A percentile compares a stretch with the other conserved stretches of the same genome.
Conservation (phyloP, 2,888 invertebrate species). For the Hemicrepidius hirtus region DNA sequence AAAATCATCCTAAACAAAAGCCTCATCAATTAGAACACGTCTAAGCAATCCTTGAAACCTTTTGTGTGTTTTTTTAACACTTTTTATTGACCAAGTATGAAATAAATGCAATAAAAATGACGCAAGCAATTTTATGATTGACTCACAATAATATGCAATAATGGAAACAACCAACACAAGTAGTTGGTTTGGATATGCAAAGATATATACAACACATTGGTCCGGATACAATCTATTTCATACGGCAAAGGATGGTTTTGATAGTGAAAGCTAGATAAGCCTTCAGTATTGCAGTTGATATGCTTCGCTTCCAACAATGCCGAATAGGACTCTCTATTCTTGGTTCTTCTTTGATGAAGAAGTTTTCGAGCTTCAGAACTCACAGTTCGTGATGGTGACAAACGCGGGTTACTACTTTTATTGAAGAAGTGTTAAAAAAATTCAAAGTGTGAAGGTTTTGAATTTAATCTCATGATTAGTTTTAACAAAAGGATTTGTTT, state of each 20-base stretch:
- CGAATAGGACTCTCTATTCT: conserved; percentile 62
- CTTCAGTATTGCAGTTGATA: conserved; percentile 69
- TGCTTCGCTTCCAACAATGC: conserved; percentile 72
- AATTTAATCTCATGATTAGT: conserved; percentile 6
- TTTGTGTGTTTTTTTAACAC: too few species aligned
- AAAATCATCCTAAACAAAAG: too few species aligned
- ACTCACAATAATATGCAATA: neutral
- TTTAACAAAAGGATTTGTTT: neutral
- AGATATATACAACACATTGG: conserved; percentile 41
- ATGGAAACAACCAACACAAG: too few species aligned
- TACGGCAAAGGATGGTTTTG: conserved; percentile 66
- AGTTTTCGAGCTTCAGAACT: conserved; percentile 9
- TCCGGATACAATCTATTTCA: conserved; percentile 62
- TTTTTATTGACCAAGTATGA: too few species aligned
- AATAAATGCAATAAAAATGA: neutral
- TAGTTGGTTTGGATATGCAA: conserved; percentile 12
- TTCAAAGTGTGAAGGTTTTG: neutral
- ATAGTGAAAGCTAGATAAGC: conserved; percentile 72
- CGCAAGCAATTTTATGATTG: conserved; percentile 10
- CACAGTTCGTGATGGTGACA: conserved; percentile 35
- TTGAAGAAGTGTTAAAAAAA: neutral
- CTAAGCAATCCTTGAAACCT: too few species aligned
- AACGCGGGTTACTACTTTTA: neutral
- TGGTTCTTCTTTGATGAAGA: conserved; percentile 10
- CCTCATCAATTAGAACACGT: too few species aligned